Conservation (phyloP, 2,888 invertebrate species). For the Tipula unca region DNA sequence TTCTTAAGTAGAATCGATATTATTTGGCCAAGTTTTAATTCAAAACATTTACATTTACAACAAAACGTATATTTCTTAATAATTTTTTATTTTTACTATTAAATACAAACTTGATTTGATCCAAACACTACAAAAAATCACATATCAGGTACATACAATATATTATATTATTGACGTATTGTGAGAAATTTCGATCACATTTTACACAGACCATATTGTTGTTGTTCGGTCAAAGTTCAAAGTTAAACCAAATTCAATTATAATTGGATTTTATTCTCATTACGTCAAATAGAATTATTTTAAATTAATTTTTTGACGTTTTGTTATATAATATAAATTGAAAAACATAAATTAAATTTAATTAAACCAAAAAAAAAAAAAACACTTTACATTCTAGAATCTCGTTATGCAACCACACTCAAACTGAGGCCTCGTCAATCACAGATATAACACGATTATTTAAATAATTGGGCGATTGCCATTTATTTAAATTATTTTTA, state of each 20-base stretch:
- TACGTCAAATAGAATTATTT: background rate
- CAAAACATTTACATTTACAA: background rate
- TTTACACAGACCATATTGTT: background rate
- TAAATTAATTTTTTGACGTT: background rate
- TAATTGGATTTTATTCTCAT: background rate
- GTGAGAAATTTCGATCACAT: background rate
- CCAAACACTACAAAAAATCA: conserved; percentile 14
- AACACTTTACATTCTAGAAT: background rate
- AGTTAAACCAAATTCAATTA: background rate
- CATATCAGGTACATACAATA: conserved; percentile 17
- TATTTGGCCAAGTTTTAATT: background rate
- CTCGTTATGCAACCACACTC: background rate
- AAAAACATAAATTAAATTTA: background rate
- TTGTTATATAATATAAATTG: background rate
- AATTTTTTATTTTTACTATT: background rate
- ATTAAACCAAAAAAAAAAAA: background rate
- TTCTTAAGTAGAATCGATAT: background rate
- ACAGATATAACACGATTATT: conserved; percentile 65
- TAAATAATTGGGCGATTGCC: conserved; percentile 14
- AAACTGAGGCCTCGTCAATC: conserved; percentile 65
- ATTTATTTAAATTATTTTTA: conserved; percentile 14
- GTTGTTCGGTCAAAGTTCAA: background rate
- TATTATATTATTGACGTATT: background rate
- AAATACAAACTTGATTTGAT: background rate
- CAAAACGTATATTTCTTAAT: background rate